phyloP scores from a whole-genome alignment of 2,888 invertebrate genomes.

The Amiota communis region DNA sequence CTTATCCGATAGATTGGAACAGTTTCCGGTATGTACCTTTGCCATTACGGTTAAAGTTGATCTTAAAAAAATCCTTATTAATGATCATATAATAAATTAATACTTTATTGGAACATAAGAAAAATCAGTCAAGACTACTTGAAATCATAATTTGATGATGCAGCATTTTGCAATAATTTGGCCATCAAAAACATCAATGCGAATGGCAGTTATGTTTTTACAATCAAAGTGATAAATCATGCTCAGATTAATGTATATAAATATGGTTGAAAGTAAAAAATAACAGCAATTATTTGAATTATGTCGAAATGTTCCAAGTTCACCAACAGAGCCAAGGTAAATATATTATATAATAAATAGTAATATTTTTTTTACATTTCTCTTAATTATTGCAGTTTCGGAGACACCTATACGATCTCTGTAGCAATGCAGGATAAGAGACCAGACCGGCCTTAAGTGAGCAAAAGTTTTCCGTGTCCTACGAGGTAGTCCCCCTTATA shows the following conservation, averaged over 20 bases:
- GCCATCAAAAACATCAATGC: conserved; percentile 39
- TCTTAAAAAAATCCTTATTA: too few species aligned
- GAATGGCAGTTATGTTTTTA: conserved; percentile 41
- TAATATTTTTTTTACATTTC: too few species aligned
- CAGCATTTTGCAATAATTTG: background rate
- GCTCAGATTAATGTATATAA: conserved; percentile 45
- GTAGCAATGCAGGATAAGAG: conserved; percentile 41
- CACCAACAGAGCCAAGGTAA: conserved; percentile 31
- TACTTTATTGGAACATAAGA: too few species aligned
- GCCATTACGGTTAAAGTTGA: conserved; percentile 28
- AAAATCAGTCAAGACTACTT: too few species aligned
- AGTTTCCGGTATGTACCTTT: conserved; percentile 38
- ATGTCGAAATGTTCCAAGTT: conserved; percentile 40
- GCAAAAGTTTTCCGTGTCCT: too few species aligned
- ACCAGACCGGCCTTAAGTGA: too few species aligned
- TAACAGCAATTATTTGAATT: conserved; percentile 44
- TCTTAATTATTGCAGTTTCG: too few species aligned
- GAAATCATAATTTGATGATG: too few species aligned
- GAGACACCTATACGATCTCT: too few species aligned
- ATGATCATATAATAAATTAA: too few species aligned
- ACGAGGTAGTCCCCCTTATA: too few species aligned
- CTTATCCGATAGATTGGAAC: conserved; percentile 43
- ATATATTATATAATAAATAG: conserved; percentile 36
- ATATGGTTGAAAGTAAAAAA: conserved; percentile 34
- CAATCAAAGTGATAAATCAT: conserved; percentile 41